Percentiles rank a stretch among this genome's conserved stretches.
These are phyloP conservation scores for Drosophila paulistorum DNA, from an alignment of 1,140 invertebrate genomes.

Conservation along the genomic window DNA sequence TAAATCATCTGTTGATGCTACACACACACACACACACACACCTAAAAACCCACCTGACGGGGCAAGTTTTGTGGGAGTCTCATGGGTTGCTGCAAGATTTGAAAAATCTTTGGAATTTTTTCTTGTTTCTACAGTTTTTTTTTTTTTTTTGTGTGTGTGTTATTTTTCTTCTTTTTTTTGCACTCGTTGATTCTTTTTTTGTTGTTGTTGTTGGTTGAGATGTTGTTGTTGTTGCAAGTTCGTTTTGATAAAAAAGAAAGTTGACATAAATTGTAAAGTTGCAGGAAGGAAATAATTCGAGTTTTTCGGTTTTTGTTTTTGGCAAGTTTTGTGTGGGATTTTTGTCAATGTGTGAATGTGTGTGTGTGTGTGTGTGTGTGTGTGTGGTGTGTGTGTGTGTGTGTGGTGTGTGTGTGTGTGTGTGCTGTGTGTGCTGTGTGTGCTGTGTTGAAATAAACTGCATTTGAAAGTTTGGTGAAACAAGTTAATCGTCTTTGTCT, in stretches of 20 bases:
- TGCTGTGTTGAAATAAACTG: conserved; percentile 49
- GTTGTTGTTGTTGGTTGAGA: conserved; percentile 56
- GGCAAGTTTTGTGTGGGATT: conserved; percentile 59
- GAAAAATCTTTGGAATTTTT: conserved; percentile 74
- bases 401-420: conserved; percentile 27
- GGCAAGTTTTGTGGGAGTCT: conserved; percentile 73
- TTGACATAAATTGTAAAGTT: conserved; percentile 73
- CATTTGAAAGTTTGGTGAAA: conserved; percentile 71
- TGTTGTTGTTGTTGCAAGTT: conserved; percentile 9
- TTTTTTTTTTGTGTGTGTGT: conserved; percentile 31
- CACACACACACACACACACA: not conserved
- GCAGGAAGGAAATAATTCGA: conserved; percentile 70
- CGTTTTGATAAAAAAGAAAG: conserved; percentile 77
- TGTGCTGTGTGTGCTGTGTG: too few species aligned
- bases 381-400: not conserved
- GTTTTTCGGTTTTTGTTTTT: conserved; percentile 41
- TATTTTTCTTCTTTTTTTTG: conserved; percentile 30
- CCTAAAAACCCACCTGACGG: conserved; percentile 66
- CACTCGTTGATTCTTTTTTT: conserved; percentile 67
- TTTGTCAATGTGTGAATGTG: conserved; percentile 30
- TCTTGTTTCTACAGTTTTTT: conserved; percentile 19
- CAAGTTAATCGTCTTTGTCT: conserved; percentile 70
- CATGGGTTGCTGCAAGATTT: conserved; percentile 64
- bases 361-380: too few species aligned
- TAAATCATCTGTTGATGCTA: conserved; percentile 70